phyloP scores from a whole-genome alignment of 53 echinoderm and acorn worm species.

The Holothuria scabra region DNA sequence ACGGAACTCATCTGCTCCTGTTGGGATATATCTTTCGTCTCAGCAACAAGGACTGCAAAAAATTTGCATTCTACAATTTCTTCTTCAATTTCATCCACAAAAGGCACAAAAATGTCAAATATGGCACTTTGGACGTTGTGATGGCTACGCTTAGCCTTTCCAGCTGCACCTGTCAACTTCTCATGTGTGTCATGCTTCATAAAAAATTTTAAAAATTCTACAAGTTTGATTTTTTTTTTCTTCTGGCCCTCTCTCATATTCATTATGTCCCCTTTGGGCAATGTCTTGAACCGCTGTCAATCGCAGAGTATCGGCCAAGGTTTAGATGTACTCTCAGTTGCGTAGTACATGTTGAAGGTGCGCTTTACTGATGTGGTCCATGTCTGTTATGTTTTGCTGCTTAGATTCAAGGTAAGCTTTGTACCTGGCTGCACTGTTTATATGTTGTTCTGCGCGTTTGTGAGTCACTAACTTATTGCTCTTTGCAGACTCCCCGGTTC shows the following conservation, averaged over 20 bases:
- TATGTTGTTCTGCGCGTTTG: neutral
- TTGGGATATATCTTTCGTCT: too few relatives aligned
- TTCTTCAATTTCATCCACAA: too few relatives aligned
- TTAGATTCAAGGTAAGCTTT: neutral
- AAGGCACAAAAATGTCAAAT: too few relatives aligned
- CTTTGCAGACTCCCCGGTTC: neutral
- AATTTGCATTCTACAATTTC: too few relatives aligned
- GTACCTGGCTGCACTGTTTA: conserved; percentile 3
- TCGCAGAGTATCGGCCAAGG: too few relatives aligned
- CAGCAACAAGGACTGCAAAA: too few relatives aligned
- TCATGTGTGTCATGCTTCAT: too few relatives aligned
- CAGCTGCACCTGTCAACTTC: too few relatives aligned
- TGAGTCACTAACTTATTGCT: neutral
- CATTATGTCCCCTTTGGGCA: too few relatives aligned
- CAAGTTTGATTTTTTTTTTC: neutral
- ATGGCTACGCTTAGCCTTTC: too few relatives aligned
- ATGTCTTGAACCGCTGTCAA: too few relatives aligned
- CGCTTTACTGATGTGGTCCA: conserved; percentile 6
- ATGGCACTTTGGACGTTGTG: too few relatives aligned
- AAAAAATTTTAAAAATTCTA: neutral
- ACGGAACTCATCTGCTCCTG: neutral
- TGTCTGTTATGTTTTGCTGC: conserved; percentile 1
- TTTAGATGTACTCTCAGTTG: conserved; percentile 46
- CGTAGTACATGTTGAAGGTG: conserved; percentile 30
- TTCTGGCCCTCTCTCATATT: neutral